Evolutionary conservation across 2,888 invertebrate species (phyloP), one percentile per base, ranked within the genome.

Genomic region (Agrochola lychnidis): DNA sequence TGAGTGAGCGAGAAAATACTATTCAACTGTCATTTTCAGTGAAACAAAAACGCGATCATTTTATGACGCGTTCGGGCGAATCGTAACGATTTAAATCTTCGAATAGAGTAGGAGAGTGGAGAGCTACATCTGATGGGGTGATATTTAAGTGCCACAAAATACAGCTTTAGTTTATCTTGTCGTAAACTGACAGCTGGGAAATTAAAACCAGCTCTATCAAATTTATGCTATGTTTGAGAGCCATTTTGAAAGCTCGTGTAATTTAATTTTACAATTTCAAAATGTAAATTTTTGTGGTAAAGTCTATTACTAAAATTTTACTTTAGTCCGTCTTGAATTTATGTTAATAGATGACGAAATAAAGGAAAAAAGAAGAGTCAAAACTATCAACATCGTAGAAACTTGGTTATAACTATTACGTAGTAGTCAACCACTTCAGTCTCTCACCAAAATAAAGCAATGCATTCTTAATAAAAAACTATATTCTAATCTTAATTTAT

Each of bases 401-500:
- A 48, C 10, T 59, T 40, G 25, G 16, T 14, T 12, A 7, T 12
- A 30, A 22, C 10, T 16, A 22, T 22, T 16, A 25, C 5, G 19
- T 69, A 42, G 16, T 16, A 16, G 25, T 30, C 16, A 61, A 56
- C 19, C 12, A 14, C 0, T 56, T 30, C 19, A 70, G 30, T 59
- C 25, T 51, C 45, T 53, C 4, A n/a, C 36, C 16, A 36, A 69
- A 81, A 53, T 42, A 79, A 78, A 51, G 7, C 12, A 62, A 53
- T 6, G 40, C 53, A 56, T 67, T 62, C 22, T 14, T 77, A 40
- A 61, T 57, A 30, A 62, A 73, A 30, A 82, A 63, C 62, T 68
- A 63, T 59, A 66, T 59, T 66, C 16, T 73, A 73, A 70, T 73
- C 45, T 40, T 69, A 67, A 69, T 74, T 70, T 51, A 70, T 61